Evolutionary conservation across 2,888 invertebrate genomes (phyloP), one percentile per base, ranked within the genome.

Genomic region (Mermis nigrescens): DNA sequence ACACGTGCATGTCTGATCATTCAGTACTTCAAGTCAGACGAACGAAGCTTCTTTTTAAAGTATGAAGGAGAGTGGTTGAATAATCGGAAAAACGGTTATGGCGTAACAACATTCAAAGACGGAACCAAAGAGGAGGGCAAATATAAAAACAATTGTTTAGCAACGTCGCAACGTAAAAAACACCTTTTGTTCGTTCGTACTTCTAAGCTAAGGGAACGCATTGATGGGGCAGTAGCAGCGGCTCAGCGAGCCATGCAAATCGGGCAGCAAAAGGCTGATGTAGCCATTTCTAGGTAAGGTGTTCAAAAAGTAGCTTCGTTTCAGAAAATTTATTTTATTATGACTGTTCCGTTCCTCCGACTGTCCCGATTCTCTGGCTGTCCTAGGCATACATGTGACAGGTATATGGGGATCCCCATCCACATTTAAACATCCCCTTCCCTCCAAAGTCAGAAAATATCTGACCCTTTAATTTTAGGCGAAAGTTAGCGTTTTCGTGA

Each of bases 61-160:
- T 98, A 98, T 78, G 95, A 95, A 74, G 98, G 98, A 63, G 98
- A 99, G 75, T 99, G 98, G 98, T 89, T 88, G 75, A 89, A 86
- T 74, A 99, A 99, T 77, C 89, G 91, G 70, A 99, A 98, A 76
- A 92, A 94, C 74, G 98, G 98, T 61, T 99, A 95, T 76, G 98
- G 98, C 52, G 90, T 94, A 52, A 99, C 98, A 57, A 92, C 89
- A 29, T 87, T 95, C 75, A 84, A 87, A 64, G 95, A 95, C 73
- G 92, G 94, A 59, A 84, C 85, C 62, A 83, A 84, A 69, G 98
- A 98, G 74, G 94, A 98, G 74, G 98, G 98, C 64, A 95, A 98
- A 80, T 99, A 99, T 79, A 98, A 98, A 78, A 95, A 95, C 79
- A 99, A 99, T 79, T 86, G 95, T 63, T 81, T 99, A 67, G 87